Evolutionary conservation across 92 coral and sea anemone genomes (phyloP), one percentile per base, ranked within the genome.

Genomic region (Pocillopora grandis): DNA sequence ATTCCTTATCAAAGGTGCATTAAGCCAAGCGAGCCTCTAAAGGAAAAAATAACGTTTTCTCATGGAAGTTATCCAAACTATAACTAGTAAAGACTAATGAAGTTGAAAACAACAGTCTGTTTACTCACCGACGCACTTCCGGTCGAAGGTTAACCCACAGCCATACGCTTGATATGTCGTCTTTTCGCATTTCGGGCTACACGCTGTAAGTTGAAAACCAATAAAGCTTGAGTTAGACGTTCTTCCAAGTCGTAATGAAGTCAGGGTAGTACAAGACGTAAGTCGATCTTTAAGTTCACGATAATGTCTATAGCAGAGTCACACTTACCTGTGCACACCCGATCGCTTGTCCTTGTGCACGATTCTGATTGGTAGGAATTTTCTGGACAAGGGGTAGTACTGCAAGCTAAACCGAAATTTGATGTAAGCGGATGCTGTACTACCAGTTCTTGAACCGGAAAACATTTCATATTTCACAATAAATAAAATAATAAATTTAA

Each of bases 41-140:
- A 42, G 52, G 8, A 7, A 42, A 42, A 42, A 42, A 42, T 2
- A 42, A 0, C 52, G 52, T 8, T 42, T 42, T 42, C 52, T 42
- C 52, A 42, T 3, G 52, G 8, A 42, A 7, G 52, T 3, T 42
- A 42, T 42, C 52, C 52, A 42, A 0, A 42, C 52, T 42, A 0
- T 3, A 42, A 42, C 52, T 42, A 42, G 52, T 0, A 7, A 42
- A 42, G 52, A 42, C 8, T 7, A 42, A 0, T 3, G 4, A 42
- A 42, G 52, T 3, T 42, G 52, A 42, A 42, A 42, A 42, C 52
- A 42, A 42, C 8, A 42, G 52, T 42, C 52, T 3, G 52, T 7
- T 66, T 31, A 58, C 94, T 12, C 86, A 93, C 97, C 97, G 21
- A 88, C 91, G 85, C 97, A 93, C 62, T 88, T 85, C 19, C 94